These are phyloP conservation scores for Congeria kusceri DNA, from an alignment of 2,888 invertebrate genomes.

Conservation along the genomic window DNA sequence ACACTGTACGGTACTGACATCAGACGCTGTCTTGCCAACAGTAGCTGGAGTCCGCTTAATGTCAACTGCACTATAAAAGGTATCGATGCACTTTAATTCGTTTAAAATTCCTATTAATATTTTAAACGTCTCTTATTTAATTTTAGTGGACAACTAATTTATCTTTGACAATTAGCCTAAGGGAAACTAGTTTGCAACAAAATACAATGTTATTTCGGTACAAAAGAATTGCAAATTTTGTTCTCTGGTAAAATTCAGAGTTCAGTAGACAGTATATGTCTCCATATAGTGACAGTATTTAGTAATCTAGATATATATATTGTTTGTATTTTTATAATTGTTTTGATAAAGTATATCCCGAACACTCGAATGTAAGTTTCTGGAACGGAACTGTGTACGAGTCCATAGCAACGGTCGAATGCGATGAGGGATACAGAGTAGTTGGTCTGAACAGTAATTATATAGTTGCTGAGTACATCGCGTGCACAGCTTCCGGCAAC, in stretches of 20 bases:
- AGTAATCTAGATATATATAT: too few relatives aligned
- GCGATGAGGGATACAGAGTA: neutral
- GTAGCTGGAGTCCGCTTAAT: neutral
- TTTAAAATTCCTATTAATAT: too few relatives aligned
- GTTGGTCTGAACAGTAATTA: neutral
- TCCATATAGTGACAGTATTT: too few relatives aligned
- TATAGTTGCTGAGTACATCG: neutral
- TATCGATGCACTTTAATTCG: neutral
- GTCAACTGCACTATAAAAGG: constrained; percentile 4
- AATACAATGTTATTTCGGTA: too few relatives aligned
- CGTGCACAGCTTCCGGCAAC: neutral
- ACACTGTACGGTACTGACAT: neutral
- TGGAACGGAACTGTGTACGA: neutral
- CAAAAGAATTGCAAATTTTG: too few relatives aligned
- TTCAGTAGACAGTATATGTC: too few relatives aligned
- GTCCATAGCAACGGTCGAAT: neutral
- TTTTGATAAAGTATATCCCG: neutral
- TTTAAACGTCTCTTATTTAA: too few relatives aligned
- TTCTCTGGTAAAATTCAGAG: too few relatives aligned
- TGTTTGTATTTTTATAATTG: neutral
- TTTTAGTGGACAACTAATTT: too few relatives aligned
- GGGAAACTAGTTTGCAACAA: too few relatives aligned
- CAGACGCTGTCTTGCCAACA: neutral
- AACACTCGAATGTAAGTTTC: neutral
- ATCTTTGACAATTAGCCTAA: too few relatives aligned